Evolutionary conservation across 2,888 invertebrate genomes (phyloP).

Genomic region (Anthrax anthrax): DNA sequence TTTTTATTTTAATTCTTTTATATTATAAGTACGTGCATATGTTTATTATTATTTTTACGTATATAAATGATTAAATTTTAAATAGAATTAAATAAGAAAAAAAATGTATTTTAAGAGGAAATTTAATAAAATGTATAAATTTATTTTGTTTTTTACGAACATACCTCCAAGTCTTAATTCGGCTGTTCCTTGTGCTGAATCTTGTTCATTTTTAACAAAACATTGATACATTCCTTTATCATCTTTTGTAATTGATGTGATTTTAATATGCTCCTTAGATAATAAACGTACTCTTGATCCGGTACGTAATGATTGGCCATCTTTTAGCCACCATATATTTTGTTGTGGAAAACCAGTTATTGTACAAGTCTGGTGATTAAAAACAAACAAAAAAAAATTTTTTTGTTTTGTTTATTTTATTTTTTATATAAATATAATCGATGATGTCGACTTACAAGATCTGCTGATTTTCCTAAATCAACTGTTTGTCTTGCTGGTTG

Average conservation of each 20-base stretch:
- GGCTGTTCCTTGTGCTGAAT: conserved; percentile 65
- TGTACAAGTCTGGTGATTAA: conserved; percentile 47
- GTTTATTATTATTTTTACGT: too few relatives aligned
- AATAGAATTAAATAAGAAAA: too few relatives aligned
- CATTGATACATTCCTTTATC: conserved; percentile 89
- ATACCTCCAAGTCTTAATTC: conserved; percentile 66
- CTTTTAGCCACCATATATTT: conserved; percentile 61
- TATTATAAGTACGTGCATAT: too few relatives aligned
- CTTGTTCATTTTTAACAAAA: conserved; percentile 65
- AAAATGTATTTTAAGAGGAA: too few relatives aligned
- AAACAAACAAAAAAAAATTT: not conserved
- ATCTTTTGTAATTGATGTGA: conserved; percentile 54
- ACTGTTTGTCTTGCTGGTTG: conserved; percentile 60
- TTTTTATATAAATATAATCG: conserved; percentile 8
- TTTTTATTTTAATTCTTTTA: too few relatives aligned
- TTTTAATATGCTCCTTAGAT: conserved; percentile 39
- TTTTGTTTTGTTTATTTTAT: conserved; percentile 13
- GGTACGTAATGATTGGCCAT: conserved; percentile 47
- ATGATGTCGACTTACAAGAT: conserved; percentile 56
- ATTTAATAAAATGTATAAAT: too few relatives aligned
- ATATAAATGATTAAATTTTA: too few relatives aligned
- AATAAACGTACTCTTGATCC: conserved; percentile 42
- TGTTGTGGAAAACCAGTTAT: conserved; percentile 69
- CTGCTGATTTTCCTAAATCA: conserved; percentile 67
- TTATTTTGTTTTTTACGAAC: conserved; percentile 10